Evolutionary conservation across 2,888 invertebrate genomes (phyloP), one percentile per base, ranked within the genome.

Genomic region (Leptopilina myrica): DNA sequence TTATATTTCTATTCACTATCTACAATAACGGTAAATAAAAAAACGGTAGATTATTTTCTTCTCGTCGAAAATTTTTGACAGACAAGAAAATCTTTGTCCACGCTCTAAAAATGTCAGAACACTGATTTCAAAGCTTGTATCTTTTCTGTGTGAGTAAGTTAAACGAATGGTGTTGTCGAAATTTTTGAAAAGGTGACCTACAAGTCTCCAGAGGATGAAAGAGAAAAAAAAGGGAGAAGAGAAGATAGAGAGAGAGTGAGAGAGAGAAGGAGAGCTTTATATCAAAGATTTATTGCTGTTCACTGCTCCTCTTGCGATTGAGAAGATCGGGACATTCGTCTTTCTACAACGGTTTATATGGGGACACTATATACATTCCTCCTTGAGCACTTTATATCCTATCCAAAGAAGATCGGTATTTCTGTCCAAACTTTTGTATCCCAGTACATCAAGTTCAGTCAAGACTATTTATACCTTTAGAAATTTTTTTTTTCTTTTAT

Each of bases 281-380:
- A 78, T 79, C 81, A 76, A 79, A 79, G 81, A 83, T 83, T 83
- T 81, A 83, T 83, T 79, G 83, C 53, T 79, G 78, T 83, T 80
- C 77, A 43, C 79, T 80, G 56, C 80, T 80, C 78, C 11, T 49
- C 78, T 77, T 40, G 73, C 80, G 79, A 82, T 83, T 79, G 81
- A 83, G 79, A 78, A 59, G 53, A 77, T 76, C 49, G 78, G 79
- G 79, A 80, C 79, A 81, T 83, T 80, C 78, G 81, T 80, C 82
- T 81, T 82, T 78, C 78, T 77, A 15, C 78, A 80, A 33, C 64
- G 78, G 78, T 81, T 79, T 82, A 79, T 67, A 79, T 64, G 78
- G 80, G 83, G 83, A 81, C 83, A 82, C 11, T 73, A 33, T 33
- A 33, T n/a, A 56, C 43, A 43, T 53, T 73, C 56, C 53, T 56